Evolutionary conservation across 1,140 invertebrate species (phyloP), one percentile per base, ranked within the genome.

Genomic region (Brachionus calyciflorus): DNA sequence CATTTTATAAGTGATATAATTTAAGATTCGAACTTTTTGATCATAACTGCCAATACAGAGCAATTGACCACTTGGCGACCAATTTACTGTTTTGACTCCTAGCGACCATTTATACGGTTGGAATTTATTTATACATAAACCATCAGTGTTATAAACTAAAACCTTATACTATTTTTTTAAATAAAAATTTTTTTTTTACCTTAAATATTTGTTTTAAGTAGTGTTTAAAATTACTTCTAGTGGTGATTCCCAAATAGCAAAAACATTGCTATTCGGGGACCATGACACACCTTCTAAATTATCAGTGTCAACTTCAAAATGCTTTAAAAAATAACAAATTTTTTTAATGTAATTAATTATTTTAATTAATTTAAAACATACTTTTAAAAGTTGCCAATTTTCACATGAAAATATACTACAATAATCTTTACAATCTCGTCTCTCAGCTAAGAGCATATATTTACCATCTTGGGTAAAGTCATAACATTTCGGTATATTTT

Each of bases 21-120:
- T 86, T 53, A 87, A 49, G 4, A 68, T 19, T 68, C 77, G 68
- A 77, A 86, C 84, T 81, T 85, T 86, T 78, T 86, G 81, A 80
- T 87, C 86, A 79, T 81, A 86, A 68, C 83, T 84, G 2, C 85
- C 85, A 9, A 86, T 80, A 51, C 84, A 85, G 24, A 87, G 78
- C 70, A 87, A 84, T 80, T 87, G 86, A 65, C 84, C 81, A 10
- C 83, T 84, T 14, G 86, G 85, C 1, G 85, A 85, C 86, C 86
- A 87, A 12, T 80, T 48, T 9, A 85, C 79, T 57, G 75, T 79
- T 78, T 86, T 86, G 19, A 87, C 79, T 9, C 86, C 86, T n/a
- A 87, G 81, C 19, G 84, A 82, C 78, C 80, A 81, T 4, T 85
- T 82, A 79, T 86, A 85, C 12, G 86, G 83, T 55, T 79, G 81